These are phyloP conservation scores for Caenorhabditis auriculariae DNA, from an alignment of 2,888 invertebrate species.

Conservation along the genomic window DNA sequence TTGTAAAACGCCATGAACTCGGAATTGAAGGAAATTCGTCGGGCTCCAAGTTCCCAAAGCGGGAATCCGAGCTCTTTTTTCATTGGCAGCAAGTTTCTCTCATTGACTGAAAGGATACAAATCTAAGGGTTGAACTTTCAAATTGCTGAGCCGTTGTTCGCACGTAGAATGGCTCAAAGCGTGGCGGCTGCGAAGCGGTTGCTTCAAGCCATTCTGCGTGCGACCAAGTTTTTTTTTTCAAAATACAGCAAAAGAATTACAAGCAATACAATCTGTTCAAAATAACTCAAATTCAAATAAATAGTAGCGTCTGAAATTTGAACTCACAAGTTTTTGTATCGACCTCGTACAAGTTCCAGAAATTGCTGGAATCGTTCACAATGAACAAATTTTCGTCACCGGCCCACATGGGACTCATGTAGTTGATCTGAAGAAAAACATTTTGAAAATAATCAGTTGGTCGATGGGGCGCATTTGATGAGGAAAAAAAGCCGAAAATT, in stretches of 20 bases:
- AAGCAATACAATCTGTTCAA: too few relatives aligned
- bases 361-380: slow-evolving; percentile 64
- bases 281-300: neutral
- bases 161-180: too few relatives aligned
- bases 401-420: slow-evolving; percentile 64
- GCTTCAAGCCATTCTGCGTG: too few relatives aligned
- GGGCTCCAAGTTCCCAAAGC: slow-evolving; percentile 43
- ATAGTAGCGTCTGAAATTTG: neutral
- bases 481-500: neutral
- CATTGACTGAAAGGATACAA: too few relatives aligned
- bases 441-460: slow-evolving; percentile 3
- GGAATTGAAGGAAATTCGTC: slow-evolving; percentile 22
- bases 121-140: too few relatives aligned
- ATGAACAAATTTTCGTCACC: slow-evolving; percentile 60
- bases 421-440: slow-evolving; percentile 46
- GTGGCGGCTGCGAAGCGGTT: too few relatives aligned
- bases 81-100: slow-evolving; percentile 30
- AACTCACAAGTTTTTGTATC: slow-evolving; percentile 20
- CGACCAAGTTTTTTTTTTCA: too few relatives aligned
- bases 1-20: neutral
- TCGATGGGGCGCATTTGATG: neutral
- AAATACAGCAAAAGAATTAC: too few relatives aligned
- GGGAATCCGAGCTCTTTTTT: slow-evolving; percentile 43
- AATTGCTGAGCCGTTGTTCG: too few relatives aligned
- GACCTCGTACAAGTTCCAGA: slow-evolving; percentile 66